Percentiles rank a stretch among this genome's conserved stretches.
Evolutionary conservation across 1,140 invertebrate genomes (phyloP).

Genomic region (Apis dorsata): DNA sequence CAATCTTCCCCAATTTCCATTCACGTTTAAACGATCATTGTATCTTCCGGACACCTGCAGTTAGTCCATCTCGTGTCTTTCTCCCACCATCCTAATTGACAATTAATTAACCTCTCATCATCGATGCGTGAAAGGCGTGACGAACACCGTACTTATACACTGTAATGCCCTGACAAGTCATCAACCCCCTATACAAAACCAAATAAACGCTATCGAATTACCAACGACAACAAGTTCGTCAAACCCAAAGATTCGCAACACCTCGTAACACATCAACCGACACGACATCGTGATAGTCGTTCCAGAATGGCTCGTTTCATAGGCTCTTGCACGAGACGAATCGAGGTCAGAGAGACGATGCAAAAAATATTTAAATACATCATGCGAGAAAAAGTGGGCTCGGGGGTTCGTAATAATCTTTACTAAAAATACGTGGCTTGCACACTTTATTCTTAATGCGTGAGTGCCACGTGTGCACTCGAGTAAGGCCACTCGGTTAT

Average conservation of each 20-base stretch:
- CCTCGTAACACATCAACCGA: not conserved
- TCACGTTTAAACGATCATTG: not conserved
- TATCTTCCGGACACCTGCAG: not conserved
- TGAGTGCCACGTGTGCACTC: constrained; percentile 46
- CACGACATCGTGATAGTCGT: not conserved
- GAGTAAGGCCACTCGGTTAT: constrained; percentile 37
- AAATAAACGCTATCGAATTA: not conserved
- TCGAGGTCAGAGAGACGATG: not conserved
- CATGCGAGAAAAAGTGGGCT: not conserved
- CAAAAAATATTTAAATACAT: constrained; percentile 5
- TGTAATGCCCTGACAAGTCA: not conserved
- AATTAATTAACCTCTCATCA: constrained; percentile 5
- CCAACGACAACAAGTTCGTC: not conserved
- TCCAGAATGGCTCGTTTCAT: too few relatives aligned
- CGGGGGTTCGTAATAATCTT: constrained; percentile 30
- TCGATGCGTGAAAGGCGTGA: not conserved
- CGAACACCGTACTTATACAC: constrained; percentile 6
- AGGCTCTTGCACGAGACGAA: not conserved
- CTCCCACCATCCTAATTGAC: not conserved
- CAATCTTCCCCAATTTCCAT: not conserved
- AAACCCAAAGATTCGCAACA: too few relatives aligned
- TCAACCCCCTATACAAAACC: not conserved
- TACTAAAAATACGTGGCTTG: constrained; percentile 63
- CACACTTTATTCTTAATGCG: constrained; percentile 50
- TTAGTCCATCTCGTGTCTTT: not conserved